Percentiles rank a stretch among this genome's conserved stretches.
Evolutionary conservation across 2,797 vertebrate species (phyloP).

Genomic region (Knipowitschia caucasica): DNA sequence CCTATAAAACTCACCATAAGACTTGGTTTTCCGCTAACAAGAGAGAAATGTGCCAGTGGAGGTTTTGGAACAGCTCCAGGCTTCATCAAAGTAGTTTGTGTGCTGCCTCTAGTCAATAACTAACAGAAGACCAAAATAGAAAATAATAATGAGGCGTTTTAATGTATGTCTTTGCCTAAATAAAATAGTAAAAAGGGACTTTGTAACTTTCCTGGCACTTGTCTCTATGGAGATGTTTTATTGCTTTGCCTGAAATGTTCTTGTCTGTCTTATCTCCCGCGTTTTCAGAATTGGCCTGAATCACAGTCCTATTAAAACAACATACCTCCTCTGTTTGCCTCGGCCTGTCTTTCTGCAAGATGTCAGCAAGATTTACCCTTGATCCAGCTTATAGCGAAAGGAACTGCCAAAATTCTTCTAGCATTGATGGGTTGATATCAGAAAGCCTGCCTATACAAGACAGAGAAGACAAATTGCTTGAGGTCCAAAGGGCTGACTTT

Average conservation of each 20-base stretch:
- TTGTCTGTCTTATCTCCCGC: no score
- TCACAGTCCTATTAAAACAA: neutral
- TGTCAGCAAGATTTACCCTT: neutral
- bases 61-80: constrained; percentile 15
- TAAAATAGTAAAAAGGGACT: no score
- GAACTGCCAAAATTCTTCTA: constrained; percentile 1
- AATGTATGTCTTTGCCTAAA: neutral
- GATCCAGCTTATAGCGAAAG: neutral
- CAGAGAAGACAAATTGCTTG: neutral
- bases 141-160: neutral
- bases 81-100: neutral
- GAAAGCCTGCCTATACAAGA: neutral
- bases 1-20: constrained; percentile 22
- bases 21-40: constrained; percentile 25
- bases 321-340: neutral
- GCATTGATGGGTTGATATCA: neutral
- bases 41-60: constrained; percentile 17
- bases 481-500: neutral
- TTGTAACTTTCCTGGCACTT: no score
- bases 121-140: constrained; percentile 6
- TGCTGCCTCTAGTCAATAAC: neutral
- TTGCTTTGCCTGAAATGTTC: neutral
- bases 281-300: neutral
- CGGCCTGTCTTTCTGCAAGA: constrained; percentile 1
- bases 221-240: neutral